These are phyloP conservation scores for Drosophila sp. DNA, from an alignment of 1,140 invertebrate species.

Conservation along the genomic window DNA sequence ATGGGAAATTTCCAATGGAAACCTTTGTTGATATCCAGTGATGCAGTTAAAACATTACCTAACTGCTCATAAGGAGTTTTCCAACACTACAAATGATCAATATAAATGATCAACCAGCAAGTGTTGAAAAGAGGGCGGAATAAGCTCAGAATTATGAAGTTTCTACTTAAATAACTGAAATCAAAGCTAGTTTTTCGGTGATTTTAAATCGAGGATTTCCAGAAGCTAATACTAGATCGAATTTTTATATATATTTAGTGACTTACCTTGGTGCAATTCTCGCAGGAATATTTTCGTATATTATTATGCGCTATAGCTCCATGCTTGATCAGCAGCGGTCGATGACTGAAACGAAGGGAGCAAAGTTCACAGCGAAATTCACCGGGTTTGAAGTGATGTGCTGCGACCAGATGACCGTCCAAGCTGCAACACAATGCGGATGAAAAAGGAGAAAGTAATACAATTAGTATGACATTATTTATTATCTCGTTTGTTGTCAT, in stretches of 20 bases:
- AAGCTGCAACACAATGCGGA: slow-evolving; percentile 86
- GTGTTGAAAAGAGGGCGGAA: too few relatives aligned
- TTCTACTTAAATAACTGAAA: too few relatives aligned
- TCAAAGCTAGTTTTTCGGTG: too few relatives aligned
- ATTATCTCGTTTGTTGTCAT: slow-evolving; percentile 61
- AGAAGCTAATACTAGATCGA: too few relatives aligned
- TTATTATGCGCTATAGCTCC: slow-evolving; percentile 91
- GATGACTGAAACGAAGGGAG: slow-evolving; percentile 91
- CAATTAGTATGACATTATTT: background rate
- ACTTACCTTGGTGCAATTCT: slow-evolving; percentile 94
- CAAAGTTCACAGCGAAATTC: slow-evolving; percentile 94
- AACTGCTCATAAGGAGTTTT: too few relatives aligned
- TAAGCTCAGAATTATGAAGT: too few relatives aligned
- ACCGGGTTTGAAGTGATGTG: slow-evolving; percentile 89
- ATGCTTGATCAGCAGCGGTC: slow-evolving; percentile 92
- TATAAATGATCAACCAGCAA: too few relatives aligned
- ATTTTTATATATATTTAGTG: background rate
- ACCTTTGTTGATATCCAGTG: too few relatives aligned
- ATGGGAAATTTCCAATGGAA: too few relatives aligned
- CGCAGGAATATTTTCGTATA: slow-evolving; percentile 93
- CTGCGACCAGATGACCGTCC: slow-evolving; percentile 90
- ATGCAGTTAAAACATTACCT: too few relatives aligned
- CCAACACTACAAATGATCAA: too few relatives aligned
- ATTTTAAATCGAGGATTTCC: too few relatives aligned
- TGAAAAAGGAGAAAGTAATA: slow-evolving; percentile 25